Conservation (phyloP, 2,888 invertebrate genomes). For the Eilema griseolum region DNA sequence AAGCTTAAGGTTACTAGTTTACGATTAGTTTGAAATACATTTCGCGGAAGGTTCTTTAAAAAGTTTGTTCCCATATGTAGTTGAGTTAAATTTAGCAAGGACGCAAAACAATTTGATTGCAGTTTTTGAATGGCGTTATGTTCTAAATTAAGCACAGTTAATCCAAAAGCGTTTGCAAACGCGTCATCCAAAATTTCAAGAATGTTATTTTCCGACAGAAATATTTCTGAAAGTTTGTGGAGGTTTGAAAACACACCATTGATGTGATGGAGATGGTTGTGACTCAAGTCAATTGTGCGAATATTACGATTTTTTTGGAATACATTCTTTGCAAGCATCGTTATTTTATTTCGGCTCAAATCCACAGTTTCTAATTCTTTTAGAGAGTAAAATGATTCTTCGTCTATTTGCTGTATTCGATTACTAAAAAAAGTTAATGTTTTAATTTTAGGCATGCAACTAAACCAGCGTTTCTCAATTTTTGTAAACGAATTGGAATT, state of each 20-base stretch:
- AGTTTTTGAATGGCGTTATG: conserved; percentile 94
- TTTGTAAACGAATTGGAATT: conserved; percentile 94
- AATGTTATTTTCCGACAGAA: conserved; percentile 96
- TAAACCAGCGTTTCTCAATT: conserved; percentile 92
- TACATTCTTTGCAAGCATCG: conserved; percentile 90
- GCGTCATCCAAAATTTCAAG: conserved; percentile 93
- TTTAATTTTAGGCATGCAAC: conserved; percentile 92
- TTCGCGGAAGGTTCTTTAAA: conserved; percentile 92
- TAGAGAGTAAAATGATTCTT: conserved; percentile 92
- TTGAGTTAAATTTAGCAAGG: conserved; percentile 92
- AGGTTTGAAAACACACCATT: conserved; percentile 93
- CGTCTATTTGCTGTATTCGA: conserved; percentile 92
- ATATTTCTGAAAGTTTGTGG: conserved; percentile 93
- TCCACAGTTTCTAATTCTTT: conserved; percentile 93
- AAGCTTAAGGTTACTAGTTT: conserved; percentile 93
- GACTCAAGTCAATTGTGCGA: conserved; percentile 94
- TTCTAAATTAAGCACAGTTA: conserved; percentile 94
- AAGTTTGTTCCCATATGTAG: conserved; percentile 95
- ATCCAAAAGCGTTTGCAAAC: conserved; percentile 91
- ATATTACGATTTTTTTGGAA: conserved; percentile 93
- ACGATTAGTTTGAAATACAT: conserved; percentile 91
- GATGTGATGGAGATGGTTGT: conserved; percentile 95
- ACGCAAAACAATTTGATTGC: conserved; percentile 92
- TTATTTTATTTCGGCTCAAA: conserved; percentile 95
- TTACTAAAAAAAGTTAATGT: conserved; percentile 95